phyloP scores from a whole-genome alignment of 2,888 invertebrate genomes.

The Apamea epomidion region DNA sequence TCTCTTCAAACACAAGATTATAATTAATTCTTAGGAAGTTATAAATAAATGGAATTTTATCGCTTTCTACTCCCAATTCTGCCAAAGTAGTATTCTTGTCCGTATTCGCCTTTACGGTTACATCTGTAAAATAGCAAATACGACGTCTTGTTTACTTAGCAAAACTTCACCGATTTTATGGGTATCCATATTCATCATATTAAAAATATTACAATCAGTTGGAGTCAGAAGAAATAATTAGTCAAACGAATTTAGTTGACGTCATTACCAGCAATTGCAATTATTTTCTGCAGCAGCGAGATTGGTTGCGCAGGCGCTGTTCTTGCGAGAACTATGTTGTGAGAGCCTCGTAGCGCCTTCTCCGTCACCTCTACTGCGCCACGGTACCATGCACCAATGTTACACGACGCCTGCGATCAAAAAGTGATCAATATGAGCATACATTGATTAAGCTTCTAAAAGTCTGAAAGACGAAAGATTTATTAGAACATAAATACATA shows the following conservation, averaged over 20 bases:
- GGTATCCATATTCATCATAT: not conserved
- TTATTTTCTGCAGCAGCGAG: constrained; percentile 4
- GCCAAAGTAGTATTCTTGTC: constrained; percentile 39
- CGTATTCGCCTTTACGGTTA: constrained; percentile 5
- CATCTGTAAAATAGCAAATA: constrained; percentile 27
- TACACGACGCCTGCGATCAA: constrained; percentile 20
- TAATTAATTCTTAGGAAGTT: constrained; percentile 27
- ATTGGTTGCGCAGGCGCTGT: not conserved
- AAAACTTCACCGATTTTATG: not conserved
- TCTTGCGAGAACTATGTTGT: constrained; percentile 26
- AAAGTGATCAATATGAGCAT: not conserved
- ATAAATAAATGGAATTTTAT: constrained; percentile 29
- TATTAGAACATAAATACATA: too few species aligned
- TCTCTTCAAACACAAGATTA: constrained; percentile 33
- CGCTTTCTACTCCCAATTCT: constrained; percentile 38
- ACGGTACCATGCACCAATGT: too few species aligned
- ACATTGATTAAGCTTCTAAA: too few species aligned
- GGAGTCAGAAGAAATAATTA: too few species aligned
- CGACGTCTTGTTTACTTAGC: too few species aligned
- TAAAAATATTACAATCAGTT: not conserved
- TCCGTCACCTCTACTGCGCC: too few species aligned
- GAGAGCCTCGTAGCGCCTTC: too few species aligned
- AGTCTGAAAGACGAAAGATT: not conserved
- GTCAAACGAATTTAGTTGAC: not conserved
- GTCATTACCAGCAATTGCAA: constrained; percentile 45